Evolutionary conservation across 2,113 vertebrate genomes (phyloP).

Genomic region (Notothenia coriiceps): DNA sequence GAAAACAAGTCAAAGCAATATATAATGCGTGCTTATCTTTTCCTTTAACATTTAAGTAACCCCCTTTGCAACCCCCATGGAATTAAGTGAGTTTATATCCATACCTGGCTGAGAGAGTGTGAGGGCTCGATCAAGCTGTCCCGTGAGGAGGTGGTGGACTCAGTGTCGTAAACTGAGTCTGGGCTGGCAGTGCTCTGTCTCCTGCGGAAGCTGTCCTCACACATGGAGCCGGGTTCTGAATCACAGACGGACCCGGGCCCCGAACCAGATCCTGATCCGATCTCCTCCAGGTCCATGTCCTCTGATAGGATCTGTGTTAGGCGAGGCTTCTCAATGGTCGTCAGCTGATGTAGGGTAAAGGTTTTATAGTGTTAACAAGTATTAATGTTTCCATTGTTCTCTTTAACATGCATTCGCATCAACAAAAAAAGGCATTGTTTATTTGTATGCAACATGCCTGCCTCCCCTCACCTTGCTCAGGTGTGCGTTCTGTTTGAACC

Average conservation of each 20-base stretch:
- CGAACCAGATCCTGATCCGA: slow-evolving; percentile 65
- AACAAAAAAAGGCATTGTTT: neutral
- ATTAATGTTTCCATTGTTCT: neutral
- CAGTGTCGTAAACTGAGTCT: slow-evolving; percentile 77
- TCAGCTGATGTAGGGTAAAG: slow-evolving; percentile 60
- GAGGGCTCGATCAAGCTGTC: slow-evolving; percentile 74
- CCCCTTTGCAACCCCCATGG: neutral
- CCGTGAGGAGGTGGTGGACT: slow-evolving; percentile 74
- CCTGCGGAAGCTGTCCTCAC: slow-evolving; percentile 72
- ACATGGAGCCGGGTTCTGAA: slow-evolving; percentile 63
- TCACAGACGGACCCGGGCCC: slow-evolving; percentile 35
- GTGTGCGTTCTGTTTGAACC: slow-evolving; percentile 68
- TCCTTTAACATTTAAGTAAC: neutral
- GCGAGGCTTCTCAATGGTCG: slow-evolving; percentile 84
- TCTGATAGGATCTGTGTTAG: slow-evolving; percentile 91
- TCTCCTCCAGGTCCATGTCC: slow-evolving; percentile 89
- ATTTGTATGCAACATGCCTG: neutral
- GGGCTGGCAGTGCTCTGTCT: slow-evolving; percentile 75
- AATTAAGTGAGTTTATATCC: neutral
- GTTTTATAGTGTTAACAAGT: slow-evolving; percentile 9
- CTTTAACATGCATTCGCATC: neutral
- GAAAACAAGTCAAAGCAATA: no score
- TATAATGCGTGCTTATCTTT: neutral
- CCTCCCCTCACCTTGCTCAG: slow-evolving; percentile 68
- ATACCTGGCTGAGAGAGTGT: slow-evolving; percentile 79